Evolutionary conservation across 2,888 invertebrate genomes (phyloP), one percentile per base, ranked within the genome.

Genomic region (Odontocolon sp.): DNA sequence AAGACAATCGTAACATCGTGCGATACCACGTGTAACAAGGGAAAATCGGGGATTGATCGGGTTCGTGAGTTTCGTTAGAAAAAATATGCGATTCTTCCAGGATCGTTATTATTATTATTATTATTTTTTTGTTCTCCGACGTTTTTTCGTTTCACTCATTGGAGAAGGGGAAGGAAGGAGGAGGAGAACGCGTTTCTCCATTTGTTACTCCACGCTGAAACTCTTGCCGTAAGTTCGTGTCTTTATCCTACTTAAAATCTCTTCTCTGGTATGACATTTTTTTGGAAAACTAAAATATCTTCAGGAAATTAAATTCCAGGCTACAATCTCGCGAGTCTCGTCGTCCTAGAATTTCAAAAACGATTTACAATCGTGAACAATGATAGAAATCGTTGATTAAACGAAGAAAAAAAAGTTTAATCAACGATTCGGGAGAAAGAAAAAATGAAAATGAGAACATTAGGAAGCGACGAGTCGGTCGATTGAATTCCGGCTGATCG

Each of bases 21-120:
- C 85, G 82, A 83, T 86, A 86, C 85, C 84, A 81, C 84, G 83
- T 83, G 82, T 86, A 87, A 89, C 86, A 87, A 84, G 84, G 82
- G 61, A 54, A 56, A 71, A 66, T 57, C 40, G 59, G 73, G 76
- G 69, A 40, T 68, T 59, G 74, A 76, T 76, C 73, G 72, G 77
- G 75, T 76, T 56, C 61, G 74, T 77, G 73, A 76, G 56, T 73
- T 78, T 84, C 76, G 80, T 84, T 86, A 86, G 84, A 87, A 87
- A 87, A 87, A 87, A 87, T 87, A 87, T 83, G 70, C 73, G 74
- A 70, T 77, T 80, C 78, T 73, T 45, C 63, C 36, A 78, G 79
- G 77, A 75, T 79, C 74, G 59, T 66, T 64, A 70, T 71, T 50
- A 54, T 75, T 74, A 31, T 40, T 64, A 50, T 59, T 64, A 71